Percentiles rank a stretch among this genome's conserved stretches.
These are phyloP conservation scores for Lutjanus campechanus DNA, from an alignment of 2,797 vertebrate species.

Conservation along the genomic window DNA sequence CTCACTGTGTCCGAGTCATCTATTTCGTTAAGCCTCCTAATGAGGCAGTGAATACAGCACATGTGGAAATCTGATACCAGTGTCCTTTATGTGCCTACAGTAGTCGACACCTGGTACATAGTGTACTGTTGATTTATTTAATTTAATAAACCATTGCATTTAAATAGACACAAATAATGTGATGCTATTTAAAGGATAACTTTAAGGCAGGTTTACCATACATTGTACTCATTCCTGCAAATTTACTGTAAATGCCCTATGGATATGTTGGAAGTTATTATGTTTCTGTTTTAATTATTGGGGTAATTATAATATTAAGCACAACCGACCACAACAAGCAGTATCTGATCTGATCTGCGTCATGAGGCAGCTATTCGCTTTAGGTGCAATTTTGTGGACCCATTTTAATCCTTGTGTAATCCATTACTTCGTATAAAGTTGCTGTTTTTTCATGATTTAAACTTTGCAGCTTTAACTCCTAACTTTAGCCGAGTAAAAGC, in stretches of 20 bases:
- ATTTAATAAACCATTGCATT: background rate
- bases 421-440: no score
- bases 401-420: no score
- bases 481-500: no score
- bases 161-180: background rate
- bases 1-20: slow-evolving; percentile 14
- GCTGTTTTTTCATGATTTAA: no score
- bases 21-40: slow-evolving; percentile 14
- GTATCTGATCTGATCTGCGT: background rate
- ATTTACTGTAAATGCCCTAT: background rate
- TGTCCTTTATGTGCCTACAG: slow-evolving; percentile 23
- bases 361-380: no score
- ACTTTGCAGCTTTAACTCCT: no score
- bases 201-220: background rate
- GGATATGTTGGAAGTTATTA: background rate
- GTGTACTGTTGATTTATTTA: background rate
- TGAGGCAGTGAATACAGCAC: slow-evolving; percentile 28
- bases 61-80: slow-evolving; percentile 28
- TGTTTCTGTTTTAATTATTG: background rate
- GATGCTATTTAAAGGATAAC: background rate
- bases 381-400: no score
- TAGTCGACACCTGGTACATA: background rate
- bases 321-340: background rate
- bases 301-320: background rate
- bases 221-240: background rate